phyloP scores from a whole-genome alignment of 2,888 invertebrate species.

The Cerastis rubricosa region DNA sequence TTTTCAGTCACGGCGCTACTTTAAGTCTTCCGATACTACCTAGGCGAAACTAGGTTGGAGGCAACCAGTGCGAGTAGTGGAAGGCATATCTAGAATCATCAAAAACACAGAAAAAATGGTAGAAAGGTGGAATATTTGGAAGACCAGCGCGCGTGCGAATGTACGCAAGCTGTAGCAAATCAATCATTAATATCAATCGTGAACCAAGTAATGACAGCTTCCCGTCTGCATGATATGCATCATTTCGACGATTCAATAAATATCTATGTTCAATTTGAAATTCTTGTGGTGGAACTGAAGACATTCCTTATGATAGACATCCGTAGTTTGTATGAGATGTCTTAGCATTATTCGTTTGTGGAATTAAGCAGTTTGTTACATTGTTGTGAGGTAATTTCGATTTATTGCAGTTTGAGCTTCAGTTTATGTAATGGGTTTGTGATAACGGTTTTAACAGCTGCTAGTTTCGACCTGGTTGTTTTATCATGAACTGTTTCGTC shows the following conservation, averaged over 20 bases:
- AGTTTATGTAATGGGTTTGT: conserved; percentile 23
- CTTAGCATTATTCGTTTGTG: neutral
- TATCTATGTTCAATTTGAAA: neutral
- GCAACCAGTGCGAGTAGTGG: neutral
- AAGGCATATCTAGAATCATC: neutral
- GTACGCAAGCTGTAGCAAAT: neutral
- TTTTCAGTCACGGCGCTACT: too few species aligned
- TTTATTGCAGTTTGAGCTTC: conserved; percentile 27
- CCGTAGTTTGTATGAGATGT: conserved; percentile 8
- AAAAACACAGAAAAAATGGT: neutral
- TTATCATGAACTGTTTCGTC: neutral
- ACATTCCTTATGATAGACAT: neutral
- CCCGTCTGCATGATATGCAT: conserved; percentile 7
- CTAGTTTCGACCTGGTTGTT: neutral
- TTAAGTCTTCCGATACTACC: neutral
- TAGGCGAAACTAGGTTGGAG: neutral
- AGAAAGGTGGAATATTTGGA: neutral
- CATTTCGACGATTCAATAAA: conserved; percentile 26
- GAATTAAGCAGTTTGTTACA: neutral
- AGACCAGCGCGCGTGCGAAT: neutral
- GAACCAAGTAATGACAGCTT: conserved; percentile 11
- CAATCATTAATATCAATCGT: conserved; percentile 3
- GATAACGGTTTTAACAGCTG: conserved; percentile 5
- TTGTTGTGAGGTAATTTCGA: conserved; percentile 18
- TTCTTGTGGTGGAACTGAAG: conserved; percentile 1